A percentile compares a stretch with the other conserved stretches of the same genome.
These are phyloP conservation scores for Lochmaea crataegi DNA, from an alignment of 2,888 invertebrate species.

Conservation along the genomic window DNA sequence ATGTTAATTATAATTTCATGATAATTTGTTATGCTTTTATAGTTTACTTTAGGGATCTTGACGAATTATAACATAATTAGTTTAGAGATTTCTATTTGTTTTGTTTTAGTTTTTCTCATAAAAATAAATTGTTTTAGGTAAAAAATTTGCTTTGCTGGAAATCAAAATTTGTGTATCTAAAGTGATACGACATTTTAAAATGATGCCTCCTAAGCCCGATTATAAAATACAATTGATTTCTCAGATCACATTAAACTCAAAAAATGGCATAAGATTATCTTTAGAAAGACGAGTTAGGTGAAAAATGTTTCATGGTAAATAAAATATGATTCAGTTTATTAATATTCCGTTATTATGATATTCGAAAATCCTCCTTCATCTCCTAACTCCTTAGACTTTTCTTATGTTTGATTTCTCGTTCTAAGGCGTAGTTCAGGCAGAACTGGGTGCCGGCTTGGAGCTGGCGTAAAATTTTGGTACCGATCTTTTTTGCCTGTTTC, in stretches of 20 bases:
- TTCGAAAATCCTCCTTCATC: too few relatives aligned
- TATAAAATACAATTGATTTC: conserved; percentile 27
- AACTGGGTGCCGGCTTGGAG: too few relatives aligned
- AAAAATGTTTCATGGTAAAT: background rate
- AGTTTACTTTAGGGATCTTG: too few relatives aligned
- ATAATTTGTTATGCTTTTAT: too few relatives aligned
- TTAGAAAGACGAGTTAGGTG: conserved; percentile 29
- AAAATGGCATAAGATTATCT: conserved; percentile 37
- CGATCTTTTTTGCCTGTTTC: too few relatives aligned
- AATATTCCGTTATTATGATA: background rate
- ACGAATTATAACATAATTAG: too few relatives aligned
- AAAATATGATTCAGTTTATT: background rate
- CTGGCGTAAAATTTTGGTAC: too few relatives aligned
- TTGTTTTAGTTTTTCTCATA: background rate
- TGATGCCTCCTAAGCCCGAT: conserved; percentile 33
- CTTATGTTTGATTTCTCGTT: too few relatives aligned
- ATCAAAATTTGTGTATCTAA: conserved; percentile 41
- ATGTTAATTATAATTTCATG: background rate
- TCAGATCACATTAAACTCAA: conserved; percentile 24
- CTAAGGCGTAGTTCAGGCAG: too few relatives aligned
- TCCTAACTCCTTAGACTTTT: too few relatives aligned
- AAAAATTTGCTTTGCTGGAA: conserved; percentile 40
- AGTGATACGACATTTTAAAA: conserved; percentile 36
- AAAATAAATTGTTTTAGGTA: conserved; percentile 31
- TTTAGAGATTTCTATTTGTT: too few relatives aligned